phyloP scores from a whole-genome alignment of 2,797 vertebrate genomes.

The Sciurus carolinensis region DNA sequence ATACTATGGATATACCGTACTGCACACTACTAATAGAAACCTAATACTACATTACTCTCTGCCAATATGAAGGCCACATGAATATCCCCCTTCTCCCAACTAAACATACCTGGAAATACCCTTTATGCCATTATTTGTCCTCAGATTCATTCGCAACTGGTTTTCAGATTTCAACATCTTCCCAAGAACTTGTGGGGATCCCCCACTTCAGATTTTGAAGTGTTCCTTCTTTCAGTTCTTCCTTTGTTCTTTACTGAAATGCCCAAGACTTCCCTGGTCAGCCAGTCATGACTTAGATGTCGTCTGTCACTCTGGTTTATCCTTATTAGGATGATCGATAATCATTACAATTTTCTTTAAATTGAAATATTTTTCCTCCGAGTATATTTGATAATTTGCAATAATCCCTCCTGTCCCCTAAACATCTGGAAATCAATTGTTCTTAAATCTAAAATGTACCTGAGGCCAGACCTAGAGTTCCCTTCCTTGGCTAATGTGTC shows the following conservation, averaged over 20 bases:
- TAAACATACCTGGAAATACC: neutral
- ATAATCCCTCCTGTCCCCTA: neutral
- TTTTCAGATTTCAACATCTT: neutral
- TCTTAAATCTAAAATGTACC: neutral
- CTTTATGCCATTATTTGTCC: neutral
- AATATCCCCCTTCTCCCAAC: neutral
- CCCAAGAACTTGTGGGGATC: neutral
- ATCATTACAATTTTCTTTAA: neutral
- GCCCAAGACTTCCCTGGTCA: neutral
- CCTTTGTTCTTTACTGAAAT: neutral
- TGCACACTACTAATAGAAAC: neutral
- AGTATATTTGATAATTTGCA: neutral
- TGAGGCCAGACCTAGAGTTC: neutral
- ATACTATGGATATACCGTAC: neutral
- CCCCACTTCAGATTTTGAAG: neutral
- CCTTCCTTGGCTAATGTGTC: neutral
- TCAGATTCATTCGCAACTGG: neutral
- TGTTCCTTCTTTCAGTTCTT: neutral
- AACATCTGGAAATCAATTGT: neutral
- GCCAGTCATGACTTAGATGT: neutral
- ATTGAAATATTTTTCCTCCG: neutral
- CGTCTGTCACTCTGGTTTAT: neutral
- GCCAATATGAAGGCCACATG: neutral
- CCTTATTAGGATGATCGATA: neutral
- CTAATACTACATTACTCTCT: neutral